Evolutionary conservation across 2,888 invertebrate species (phyloP).

Genomic region (Caenorhabditis doughertyi): DNA sequence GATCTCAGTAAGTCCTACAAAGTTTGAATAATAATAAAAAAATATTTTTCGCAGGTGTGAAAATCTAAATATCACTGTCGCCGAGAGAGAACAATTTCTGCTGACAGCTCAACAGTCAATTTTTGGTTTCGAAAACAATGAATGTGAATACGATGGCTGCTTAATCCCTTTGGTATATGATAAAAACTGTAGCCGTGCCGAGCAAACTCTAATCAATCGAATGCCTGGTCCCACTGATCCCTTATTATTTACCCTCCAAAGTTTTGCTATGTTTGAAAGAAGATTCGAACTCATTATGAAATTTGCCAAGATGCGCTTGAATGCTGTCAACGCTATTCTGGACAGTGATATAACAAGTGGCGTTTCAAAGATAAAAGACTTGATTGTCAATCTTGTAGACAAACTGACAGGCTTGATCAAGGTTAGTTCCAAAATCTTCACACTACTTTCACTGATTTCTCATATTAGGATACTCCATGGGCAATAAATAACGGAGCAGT

Average conservation of each 20-base stretch:
- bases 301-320: neutral
- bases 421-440: neutral
- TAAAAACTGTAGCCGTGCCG: neutral
- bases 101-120: neutral
- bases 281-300: neutral
- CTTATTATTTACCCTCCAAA: no score
- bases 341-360: neutral
- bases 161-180: neutral
- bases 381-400: neutral
- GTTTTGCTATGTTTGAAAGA: no score
- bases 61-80: neutral
- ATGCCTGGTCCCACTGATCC: no score
- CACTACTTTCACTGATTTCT: neutral
- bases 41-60: neutral
- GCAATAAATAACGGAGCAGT: constrained; percentile 3
- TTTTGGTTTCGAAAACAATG: neutral
- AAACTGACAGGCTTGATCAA: neutral
- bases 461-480: constrained; percentile 22
- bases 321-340: neutral
- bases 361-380: neutral
- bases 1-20: neutral
- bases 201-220: no score
- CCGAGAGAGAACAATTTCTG: neutral
- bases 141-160: neutral
- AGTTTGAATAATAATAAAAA: neutral